Evolutionary conservation across 2,888 invertebrate species (phyloP), one percentile per base, ranked within the genome.

Genomic region (Macrophya annulata): DNA sequence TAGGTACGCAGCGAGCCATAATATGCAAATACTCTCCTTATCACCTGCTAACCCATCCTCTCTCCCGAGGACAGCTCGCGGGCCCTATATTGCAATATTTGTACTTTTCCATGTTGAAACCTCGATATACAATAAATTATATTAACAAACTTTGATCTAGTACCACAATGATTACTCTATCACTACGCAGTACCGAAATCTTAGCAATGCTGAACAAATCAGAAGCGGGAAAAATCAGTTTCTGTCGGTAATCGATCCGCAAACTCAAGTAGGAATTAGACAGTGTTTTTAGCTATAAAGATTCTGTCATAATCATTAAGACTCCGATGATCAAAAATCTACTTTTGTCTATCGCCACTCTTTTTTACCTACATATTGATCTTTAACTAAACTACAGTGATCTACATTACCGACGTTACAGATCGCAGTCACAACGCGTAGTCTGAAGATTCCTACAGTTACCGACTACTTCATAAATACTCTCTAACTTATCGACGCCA

Each of bases 101-200:
- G 93, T 93, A 93, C 93, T 93, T 93, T 93, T 93, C 93, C 93
- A 93, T 93, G 93, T 93, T 93, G 93, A 93, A 93, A 93, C 92
- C 93, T 93, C 93, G 93, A 93, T 93, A 93, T 93, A 93, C 93
- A 93, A 93, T 93, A 93, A 93, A 93, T 93, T 93, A 93, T 93
- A 93, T 93, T 93, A 93, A 93, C 91, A 93, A 93, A 93, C 92
- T 93, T 92, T 91, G 90, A 91, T 86, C 87, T 85, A 68, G 25
- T 48, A 45, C 68, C 81, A 40, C 21, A 51, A 77, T 48, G 77
- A 51, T 51, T 77, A 37, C 37, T 51, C 51, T 9, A 74, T 71
- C 71, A 40, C 37, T 71, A n/a, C n/a, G 37, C 37, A 9, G 40
- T 37, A n/a, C 9, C 37, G 17, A 15, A 17, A 43, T 43, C 5